These are phyloP conservation scores for Champsocephalus gunnari DNA, from an alignment of 2,797 vertebrate genomes.

Conservation along the genomic window DNA sequence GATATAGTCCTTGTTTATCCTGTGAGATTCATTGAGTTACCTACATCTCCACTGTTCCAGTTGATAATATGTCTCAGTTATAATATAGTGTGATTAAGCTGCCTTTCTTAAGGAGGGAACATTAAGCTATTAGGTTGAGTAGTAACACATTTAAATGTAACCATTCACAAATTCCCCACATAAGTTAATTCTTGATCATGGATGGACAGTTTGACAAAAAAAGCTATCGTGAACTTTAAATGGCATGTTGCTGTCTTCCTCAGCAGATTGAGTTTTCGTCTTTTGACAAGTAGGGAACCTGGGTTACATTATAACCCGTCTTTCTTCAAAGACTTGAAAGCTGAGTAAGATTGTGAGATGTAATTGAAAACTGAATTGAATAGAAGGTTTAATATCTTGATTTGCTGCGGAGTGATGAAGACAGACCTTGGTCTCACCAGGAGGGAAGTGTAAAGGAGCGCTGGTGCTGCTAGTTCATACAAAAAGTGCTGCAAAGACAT, in stretches of 20 bases:
- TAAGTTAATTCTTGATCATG: slow-evolving; percentile 3
- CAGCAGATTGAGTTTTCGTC: neutral
- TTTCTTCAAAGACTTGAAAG: slow-evolving; percentile 6
- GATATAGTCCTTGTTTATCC: slow-evolving; percentile 17
- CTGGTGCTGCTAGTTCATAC: slow-evolving; percentile 33
- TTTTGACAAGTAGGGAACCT: neutral
- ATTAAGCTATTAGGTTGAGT: neutral
- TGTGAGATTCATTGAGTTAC: slow-evolving; percentile 18
- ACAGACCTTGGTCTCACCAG: slow-evolving; percentile 27
- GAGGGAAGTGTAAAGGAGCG: slow-evolving; percentile 30
- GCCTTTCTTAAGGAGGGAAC: slow-evolving; percentile 18
- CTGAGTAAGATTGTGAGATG: neutral
- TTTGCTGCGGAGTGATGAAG: slow-evolving; percentile 3
- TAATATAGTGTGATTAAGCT: slow-evolving; percentile 9
- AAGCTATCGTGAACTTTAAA: no score
- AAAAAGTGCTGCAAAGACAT: slow-evolving; percentile 35
- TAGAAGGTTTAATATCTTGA: slow-evolving; percentile 25
- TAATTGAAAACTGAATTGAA: slow-evolving; percentile 11
- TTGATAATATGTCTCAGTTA: slow-evolving; percentile 20
- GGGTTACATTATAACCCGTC: neutral
- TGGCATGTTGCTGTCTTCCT: neutral
- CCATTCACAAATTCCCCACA: slow-evolving; percentile 3
- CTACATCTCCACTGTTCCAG: neutral
- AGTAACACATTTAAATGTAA: slow-evolving; percentile 9
- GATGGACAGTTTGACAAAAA: neutral